Conservation (phyloP, 1,140 invertebrate genomes). For the Bathynomus jamesi region DNA sequence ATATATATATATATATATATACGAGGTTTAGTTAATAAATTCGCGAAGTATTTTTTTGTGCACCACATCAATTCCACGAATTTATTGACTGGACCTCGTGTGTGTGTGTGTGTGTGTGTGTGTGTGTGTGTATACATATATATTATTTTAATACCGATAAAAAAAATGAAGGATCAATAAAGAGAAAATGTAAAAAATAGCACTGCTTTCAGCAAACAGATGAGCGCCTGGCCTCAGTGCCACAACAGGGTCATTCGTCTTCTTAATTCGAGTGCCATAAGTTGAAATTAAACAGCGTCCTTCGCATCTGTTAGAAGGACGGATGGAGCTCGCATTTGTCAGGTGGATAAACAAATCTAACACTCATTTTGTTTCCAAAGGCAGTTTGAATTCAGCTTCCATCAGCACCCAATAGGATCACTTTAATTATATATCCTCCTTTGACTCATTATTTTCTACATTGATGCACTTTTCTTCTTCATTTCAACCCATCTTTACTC, state of each 20-base stretch:
- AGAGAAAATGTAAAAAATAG: not conserved
- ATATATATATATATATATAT: too few species aligned
- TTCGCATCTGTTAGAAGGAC: slow-evolving; percentile 32
- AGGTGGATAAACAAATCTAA: slow-evolving; percentile 32
- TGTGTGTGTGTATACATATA: not conserved
- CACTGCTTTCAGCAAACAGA: not conserved
- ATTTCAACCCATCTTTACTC: too few species aligned
- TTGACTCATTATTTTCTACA: not conserved
- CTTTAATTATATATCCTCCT: not conserved
- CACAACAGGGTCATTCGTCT: slow-evolving; percentile 33
- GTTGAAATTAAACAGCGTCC: slow-evolving; percentile 35
- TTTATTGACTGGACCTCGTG: too few species aligned
- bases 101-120: not conserved
- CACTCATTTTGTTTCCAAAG: slow-evolving; percentile 20
- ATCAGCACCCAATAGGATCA: not conserved
- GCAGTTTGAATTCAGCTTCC: not conserved
- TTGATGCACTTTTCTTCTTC: not conserved
- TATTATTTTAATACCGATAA: not conserved
- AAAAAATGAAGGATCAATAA: not conserved
- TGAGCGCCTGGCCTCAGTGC: slow-evolving; percentile 1
- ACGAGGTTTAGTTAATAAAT: too few species aligned
- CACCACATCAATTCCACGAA: too few species aligned
- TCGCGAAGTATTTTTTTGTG: too few species aligned
- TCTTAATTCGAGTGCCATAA: slow-evolving; percentile 34
- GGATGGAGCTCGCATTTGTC: slow-evolving; percentile 32